Conservation (phyloP, 2,797 vertebrate genomes). For the Adelosebastes latens region DNA sequence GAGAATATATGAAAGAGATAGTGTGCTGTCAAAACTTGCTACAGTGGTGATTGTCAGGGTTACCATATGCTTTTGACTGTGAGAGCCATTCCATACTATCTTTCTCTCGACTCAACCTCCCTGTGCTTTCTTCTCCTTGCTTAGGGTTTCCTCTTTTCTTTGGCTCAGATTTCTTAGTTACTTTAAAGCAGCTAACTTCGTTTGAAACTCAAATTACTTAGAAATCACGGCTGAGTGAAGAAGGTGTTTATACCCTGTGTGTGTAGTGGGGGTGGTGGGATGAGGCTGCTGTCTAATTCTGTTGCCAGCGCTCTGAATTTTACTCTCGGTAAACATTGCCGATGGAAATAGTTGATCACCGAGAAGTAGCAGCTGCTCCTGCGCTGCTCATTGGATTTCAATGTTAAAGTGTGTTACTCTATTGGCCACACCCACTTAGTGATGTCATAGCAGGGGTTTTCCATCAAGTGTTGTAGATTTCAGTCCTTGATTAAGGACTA, state of each 20-base stretch:
- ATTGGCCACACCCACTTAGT: not conserved
- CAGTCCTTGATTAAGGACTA: not conserved
- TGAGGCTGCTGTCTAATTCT: not conserved
- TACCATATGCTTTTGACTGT: not conserved
- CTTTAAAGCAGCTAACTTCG: not conserved
- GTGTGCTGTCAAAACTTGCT: conserved; percentile 4
- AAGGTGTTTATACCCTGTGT: not conserved
- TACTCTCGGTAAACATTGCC: not conserved
- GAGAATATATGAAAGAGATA: not conserved
- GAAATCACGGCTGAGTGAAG: not conserved
- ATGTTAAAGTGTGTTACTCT: not conserved
- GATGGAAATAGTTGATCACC: not conserved
- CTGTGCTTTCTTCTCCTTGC: not conserved
- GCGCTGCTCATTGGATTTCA: not conserved
- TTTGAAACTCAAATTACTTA: conserved; percentile 25
- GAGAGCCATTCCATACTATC: not conserved
- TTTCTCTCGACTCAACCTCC: not conserved
- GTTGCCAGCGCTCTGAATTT: not conserved
- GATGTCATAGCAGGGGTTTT: not conserved
- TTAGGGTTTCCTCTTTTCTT: not conserved
- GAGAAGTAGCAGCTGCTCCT: not conserved
- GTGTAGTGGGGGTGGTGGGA: not conserved
- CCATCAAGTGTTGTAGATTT: not conserved
- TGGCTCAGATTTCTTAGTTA: not conserved
- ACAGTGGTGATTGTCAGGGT: not conserved